Percentiles rank a stretch among this genome's conserved stretches.
phyloP scores from a whole-genome alignment of 2,888 invertebrate genomes.

The Glomeris marginata region DNA sequence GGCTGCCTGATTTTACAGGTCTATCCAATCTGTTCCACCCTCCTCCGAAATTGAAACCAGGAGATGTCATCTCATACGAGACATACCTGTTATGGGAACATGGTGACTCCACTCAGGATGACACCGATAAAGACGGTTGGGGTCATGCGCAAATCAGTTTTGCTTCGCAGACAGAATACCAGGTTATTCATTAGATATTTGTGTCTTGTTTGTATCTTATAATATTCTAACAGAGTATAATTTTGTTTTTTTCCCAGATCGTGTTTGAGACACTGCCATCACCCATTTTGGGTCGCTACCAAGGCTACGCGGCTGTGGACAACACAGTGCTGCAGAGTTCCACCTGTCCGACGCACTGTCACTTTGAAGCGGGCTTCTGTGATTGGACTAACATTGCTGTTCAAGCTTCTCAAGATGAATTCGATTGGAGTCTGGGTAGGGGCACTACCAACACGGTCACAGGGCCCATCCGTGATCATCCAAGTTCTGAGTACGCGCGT shows the following conservation, averaged over 20 bases:
- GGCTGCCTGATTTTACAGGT: too few relatives aligned
- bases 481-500: constrained; percentile 4
- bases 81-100: constrained; percentile 5
- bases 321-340: constrained; percentile 19
- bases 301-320: constrained; percentile 23
- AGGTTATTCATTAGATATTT: background rate
- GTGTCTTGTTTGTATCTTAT: background rate
- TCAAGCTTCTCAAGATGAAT: constrained; percentile 20
- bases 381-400: constrained; percentile 20
- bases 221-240: background rate
- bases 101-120: constrained; percentile 7
- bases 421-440: constrained; percentile 26
- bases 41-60: too few relatives aligned
- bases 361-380: constrained; percentile 23
- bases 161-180: constrained; percentile 4
- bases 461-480: constrained; percentile 25
- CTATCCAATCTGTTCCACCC: too few relatives aligned
- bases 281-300: constrained; percentile 18
- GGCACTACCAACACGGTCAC: constrained; percentile 21
- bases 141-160: constrained; percentile 6
- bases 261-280: constrained; percentile 22
- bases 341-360: constrained; percentile 20
- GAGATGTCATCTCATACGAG: constrained; percentile 2
- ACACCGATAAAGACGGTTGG: background rate
- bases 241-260: constrained; percentile 9